Conservation (phyloP, 2,113 vertebrate species). For the Apodemus speciosus region DNA sequence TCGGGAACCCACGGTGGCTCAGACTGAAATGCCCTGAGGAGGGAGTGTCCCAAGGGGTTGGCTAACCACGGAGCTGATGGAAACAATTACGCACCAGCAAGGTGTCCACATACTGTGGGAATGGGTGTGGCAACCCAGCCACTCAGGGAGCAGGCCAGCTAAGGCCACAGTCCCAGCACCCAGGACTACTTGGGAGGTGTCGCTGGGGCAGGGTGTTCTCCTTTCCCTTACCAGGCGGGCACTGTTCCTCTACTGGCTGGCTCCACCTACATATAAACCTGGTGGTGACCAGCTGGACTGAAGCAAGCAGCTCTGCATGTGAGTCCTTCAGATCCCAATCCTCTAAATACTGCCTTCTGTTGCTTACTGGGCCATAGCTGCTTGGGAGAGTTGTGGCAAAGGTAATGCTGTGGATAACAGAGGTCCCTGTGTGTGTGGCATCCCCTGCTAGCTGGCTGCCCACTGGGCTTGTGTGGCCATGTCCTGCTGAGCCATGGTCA, state of each 20-base stretch:
- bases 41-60: not conserved
- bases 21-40: no score
- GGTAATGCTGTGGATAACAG: not conserved
- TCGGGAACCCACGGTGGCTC: rapidly evolving
- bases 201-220: not conserved
- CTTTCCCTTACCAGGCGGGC: no score
- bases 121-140: not conserved
- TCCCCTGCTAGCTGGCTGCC: not conserved
- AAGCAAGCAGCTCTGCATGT: not conserved
- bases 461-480: not conserved
- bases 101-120: not conserved
- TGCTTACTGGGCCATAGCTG: not conserved
- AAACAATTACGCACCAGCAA: not conserved
- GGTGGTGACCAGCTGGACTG: not conserved
- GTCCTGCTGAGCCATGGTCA: not conserved
- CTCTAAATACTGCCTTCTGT: not conserved
- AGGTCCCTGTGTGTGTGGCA: not conserved
- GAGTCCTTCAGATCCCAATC: not conserved
- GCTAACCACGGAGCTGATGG: not conserved
- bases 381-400: not conserved
- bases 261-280: not conserved
- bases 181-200: not conserved
- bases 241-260: not conserved
- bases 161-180: not conserved
- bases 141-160: no score